Evolutionary conservation across 92 coral and sea anemone species (phyloP).

Genomic region (Palythoa caribaeorum): DNA sequence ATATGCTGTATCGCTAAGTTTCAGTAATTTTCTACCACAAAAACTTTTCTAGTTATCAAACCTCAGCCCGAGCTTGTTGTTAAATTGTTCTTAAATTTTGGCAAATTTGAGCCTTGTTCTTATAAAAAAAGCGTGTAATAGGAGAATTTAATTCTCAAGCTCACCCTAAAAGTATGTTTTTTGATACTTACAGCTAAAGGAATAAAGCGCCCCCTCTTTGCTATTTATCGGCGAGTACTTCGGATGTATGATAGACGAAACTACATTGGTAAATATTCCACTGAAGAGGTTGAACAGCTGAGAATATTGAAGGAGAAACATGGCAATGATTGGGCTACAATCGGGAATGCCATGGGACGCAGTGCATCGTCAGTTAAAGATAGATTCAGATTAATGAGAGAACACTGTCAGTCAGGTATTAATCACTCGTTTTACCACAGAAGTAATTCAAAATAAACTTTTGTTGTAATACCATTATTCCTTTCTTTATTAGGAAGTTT

Average conservation of each 20-base stretch:
- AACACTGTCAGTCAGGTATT: slow-evolving; percentile 93
- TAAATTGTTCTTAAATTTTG: too few species aligned
- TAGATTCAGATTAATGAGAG: slow-evolving; percentile 90
- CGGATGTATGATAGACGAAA: slow-evolving; percentile 95
- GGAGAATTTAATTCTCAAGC: too few species aligned
- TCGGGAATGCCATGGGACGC: slow-evolving; percentile 95
- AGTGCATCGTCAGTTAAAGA: slow-evolving; percentile 99
- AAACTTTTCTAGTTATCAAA: too few species aligned
- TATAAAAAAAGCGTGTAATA: too few species aligned
- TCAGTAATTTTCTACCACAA: too few species aligned
- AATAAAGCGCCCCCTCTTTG: slow-evolving; percentile 94
- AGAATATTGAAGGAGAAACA: slow-evolving; percentile 88
- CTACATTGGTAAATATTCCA: slow-evolving; percentile 91
- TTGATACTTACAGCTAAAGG: slow-evolving; percentile 78
- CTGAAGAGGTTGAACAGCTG: slow-evolving; percentile 90
- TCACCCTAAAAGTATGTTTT: too few species aligned
- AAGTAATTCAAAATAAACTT: too few species aligned
- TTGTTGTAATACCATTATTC: too few species aligned
- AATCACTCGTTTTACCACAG: not conserved
- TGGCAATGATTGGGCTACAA: slow-evolving; percentile 99
- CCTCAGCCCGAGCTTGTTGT: too few species aligned
- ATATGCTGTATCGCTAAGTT: too few species aligned
- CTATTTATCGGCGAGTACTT: slow-evolving; percentile 97
- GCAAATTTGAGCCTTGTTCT: too few species aligned
- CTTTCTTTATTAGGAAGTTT: too few species aligned